Conservation (phyloP, 1,140 invertebrate species). For the Hormaphis cornu region DNA sequence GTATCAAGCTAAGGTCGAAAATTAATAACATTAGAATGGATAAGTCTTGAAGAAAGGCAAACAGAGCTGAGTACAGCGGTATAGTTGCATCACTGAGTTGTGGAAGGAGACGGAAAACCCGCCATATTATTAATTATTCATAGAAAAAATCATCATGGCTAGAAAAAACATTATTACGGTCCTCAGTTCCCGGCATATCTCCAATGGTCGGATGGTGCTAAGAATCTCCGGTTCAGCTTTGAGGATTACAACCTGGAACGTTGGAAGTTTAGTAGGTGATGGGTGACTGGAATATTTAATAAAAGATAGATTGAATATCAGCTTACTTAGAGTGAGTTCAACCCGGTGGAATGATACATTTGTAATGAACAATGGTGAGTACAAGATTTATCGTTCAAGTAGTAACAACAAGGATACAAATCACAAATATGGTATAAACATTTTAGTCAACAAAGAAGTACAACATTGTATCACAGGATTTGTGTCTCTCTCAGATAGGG, state of each 20-base stretch:
- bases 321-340: conserved; percentile 34
- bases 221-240: conserved; percentile 5
- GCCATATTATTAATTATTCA: conserved; percentile 12
- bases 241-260: conserved; percentile 21
- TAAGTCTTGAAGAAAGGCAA: conserved; percentile 3
- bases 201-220: conserved; percentile 19
- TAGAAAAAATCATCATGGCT: conserved; percentile 18
- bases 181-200: conserved; percentile 14
- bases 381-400: conserved; percentile 11
- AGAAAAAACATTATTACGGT: not conserved
- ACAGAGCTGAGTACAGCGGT: conserved; percentile 22
- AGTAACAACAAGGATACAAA: conserved; percentile 13
- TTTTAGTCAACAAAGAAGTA: conserved; percentile 29
- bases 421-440: conserved; percentile 31
- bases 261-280: conserved; percentile 1
- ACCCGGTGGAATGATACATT: conserved; percentile 20
- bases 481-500: conserved; percentile 24
- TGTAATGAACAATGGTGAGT: not conserved
- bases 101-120: conserved; percentile 18
- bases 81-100: conserved; percentile 10
- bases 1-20: conserved; percentile 5
- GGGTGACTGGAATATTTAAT: not conserved
- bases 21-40: conserved; percentile 22
- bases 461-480: not conserved
- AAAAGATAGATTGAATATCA: conserved; percentile 31